Conservation (phyloP, 1,140 invertebrate genomes). For the Cotesia chilonis region DNA sequence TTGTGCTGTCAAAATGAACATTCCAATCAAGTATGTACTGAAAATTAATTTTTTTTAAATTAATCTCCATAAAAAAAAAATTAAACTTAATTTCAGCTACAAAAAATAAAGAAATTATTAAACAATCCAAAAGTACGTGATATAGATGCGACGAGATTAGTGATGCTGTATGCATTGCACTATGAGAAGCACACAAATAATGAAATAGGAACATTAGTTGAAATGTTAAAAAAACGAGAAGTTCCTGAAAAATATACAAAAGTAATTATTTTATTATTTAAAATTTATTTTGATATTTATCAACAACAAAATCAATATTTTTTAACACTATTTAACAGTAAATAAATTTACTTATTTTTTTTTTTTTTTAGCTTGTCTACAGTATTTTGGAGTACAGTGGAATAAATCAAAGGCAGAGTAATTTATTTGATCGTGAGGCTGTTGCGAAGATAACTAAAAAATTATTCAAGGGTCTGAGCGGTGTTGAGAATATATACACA, state of each 20-base stretch:
- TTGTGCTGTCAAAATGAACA: slow-evolving; percentile 93
- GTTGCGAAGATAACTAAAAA: slow-evolving; percentile 92
- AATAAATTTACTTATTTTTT: slow-evolving; percentile 39
- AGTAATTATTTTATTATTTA: slow-evolving; percentile 44
- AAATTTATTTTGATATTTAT: background rate
- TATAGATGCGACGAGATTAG: slow-evolving; percentile 85
- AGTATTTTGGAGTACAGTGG: slow-evolving; percentile 84
- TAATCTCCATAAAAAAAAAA: slow-evolving; percentile 15
- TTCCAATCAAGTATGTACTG: slow-evolving; percentile 75
- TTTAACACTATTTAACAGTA: background rate
- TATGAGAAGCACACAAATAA: slow-evolving; percentile 91
- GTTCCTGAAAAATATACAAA: slow-evolving; percentile 69
- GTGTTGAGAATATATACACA: slow-evolving; percentile 97
- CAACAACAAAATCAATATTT: background rate
- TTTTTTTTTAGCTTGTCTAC: slow-evolving; percentile 69
- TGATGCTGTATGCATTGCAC: slow-evolving; percentile 91
- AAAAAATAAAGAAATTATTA: slow-evolving; percentile 78
- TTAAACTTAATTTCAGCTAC: slow-evolving; percentile 52
- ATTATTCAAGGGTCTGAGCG: slow-evolving; percentile 86
- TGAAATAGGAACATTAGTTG: slow-evolving; percentile 78
- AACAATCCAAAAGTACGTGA: slow-evolving; percentile 76
- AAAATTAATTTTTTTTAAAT: slow-evolving; percentile 8
- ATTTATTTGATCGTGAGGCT: slow-evolving; percentile 86
- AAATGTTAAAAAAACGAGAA: slow-evolving; percentile 76
- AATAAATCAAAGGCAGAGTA: slow-evolving; percentile 78